Evolutionary conservation across 2,113 vertebrate genomes (phyloP).

Genomic region (Cyanocitta stelleri): DNA sequence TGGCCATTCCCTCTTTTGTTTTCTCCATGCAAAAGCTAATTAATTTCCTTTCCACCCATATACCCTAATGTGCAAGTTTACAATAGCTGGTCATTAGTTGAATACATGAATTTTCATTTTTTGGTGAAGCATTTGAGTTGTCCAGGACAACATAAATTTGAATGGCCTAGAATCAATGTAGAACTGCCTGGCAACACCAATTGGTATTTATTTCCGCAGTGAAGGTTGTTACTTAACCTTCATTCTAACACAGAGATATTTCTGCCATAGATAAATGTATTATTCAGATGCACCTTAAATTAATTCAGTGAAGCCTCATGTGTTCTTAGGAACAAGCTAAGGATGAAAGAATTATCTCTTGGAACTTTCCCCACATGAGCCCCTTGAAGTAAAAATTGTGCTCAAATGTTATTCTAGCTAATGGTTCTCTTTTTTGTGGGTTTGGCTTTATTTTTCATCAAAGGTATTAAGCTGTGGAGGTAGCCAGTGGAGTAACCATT

Average conservation of each 20-base stretch:
- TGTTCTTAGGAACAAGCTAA: background rate
- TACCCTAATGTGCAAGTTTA: background rate
- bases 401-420: background rate
- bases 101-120: background rate
- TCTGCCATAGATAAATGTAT: background rate
- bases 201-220: background rate
- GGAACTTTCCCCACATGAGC: background rate
- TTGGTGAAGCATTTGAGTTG: background rate
- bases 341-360: background rate
- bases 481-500: background rate
- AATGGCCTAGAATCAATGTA: background rate
- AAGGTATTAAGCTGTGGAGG: background rate
- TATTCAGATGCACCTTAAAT: background rate
- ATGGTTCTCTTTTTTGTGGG: rapidly evolving
- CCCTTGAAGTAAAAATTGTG: background rate
- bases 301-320: background rate
- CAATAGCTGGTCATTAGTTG: background rate
- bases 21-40: background rate
- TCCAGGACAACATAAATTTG: background rate
- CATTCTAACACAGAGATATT: background rate
- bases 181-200: background rate
- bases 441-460: background rate
- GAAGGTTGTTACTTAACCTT: background rate
- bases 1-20: background rate
- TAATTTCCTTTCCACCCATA: background rate